Conservation (phyloP, 2,888 invertebrate genomes). For the Charanyca ferruginea region DNA sequence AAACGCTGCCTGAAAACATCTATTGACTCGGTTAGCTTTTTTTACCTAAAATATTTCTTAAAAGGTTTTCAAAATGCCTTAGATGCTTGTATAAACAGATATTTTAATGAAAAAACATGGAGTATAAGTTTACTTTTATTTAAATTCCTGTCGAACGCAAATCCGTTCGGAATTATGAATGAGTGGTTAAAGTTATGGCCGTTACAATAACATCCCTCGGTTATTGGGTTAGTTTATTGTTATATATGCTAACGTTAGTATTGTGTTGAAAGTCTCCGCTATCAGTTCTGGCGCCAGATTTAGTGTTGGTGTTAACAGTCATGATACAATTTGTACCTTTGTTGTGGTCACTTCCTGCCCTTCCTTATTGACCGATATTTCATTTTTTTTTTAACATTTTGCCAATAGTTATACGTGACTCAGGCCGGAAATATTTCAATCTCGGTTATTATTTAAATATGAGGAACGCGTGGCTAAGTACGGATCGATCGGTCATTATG, state of each 20-base stretch:
- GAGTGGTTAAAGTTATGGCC: conserved; percentile 64
- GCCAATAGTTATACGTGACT: conserved; percentile 10
- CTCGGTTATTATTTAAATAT: too few relatives aligned
- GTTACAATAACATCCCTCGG: conserved; percentile 69
- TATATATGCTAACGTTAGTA: conserved; percentile 68
- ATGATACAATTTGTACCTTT: conserved; percentile 49
- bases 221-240: conserved; percentile 79
- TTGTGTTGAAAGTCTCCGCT: conserved; percentile 66
- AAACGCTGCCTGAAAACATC: conserved; percentile 16
- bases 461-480: too few relatives aligned
- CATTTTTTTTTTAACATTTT: conserved; percentile 12
- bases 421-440: neutral
- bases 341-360: conserved; percentile 45
- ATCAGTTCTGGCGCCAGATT: conserved; percentile 75
- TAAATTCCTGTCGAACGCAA: conserved; percentile 68
- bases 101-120: conserved; percentile 58
- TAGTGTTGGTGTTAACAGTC: conserved; percentile 43
- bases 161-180: conserved; percentile 76
- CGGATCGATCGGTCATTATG: too few relatives aligned
- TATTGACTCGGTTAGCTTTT: conserved; percentile 34
- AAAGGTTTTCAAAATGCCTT: conserved; percentile 26
- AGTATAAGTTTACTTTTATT: conserved; percentile 73
- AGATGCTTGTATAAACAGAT: conserved; percentile 46
- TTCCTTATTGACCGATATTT: neutral
- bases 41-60: conserved; percentile 18